phyloP scores from a whole-genome alignment of 2,888 invertebrate species.

The Parnassius orleans region DNA sequence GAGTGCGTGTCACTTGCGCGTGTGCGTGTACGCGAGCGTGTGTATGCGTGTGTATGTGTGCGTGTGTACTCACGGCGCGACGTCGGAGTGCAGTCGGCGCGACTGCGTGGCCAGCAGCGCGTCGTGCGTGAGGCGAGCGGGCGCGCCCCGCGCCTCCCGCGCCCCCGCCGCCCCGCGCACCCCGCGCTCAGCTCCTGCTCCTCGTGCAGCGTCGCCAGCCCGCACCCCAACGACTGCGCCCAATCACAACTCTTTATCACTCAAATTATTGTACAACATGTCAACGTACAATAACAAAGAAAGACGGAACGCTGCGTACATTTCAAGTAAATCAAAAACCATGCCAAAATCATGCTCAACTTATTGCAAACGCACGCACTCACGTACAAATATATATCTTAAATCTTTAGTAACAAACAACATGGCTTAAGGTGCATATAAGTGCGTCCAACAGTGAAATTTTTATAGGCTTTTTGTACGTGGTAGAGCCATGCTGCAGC shows the following conservation, averaged over 20 bases:
- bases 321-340: too few relatives aligned
- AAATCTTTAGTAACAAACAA: too few relatives aligned
- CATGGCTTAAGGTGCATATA: too few relatives aligned
- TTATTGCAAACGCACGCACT: too few relatives aligned
- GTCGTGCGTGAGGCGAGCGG: constrained; percentile 87
- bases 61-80: constrained; percentile 60
- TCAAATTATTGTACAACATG: too few relatives aligned
- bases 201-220: constrained; percentile 92
- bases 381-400: too few relatives aligned
- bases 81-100: constrained; percentile 84
- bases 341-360: too few relatives aligned
- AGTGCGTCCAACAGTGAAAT: too few relatives aligned
- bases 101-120: constrained; percentile 90
- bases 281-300: too few relatives aligned
- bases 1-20: background rate
- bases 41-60: constrained; percentile 10
- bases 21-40: constrained; percentile 1
- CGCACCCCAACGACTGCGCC: constrained; percentile 44
- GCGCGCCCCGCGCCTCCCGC: constrained; percentile 76
- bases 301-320: too few relatives aligned
- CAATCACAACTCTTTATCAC: background rate
- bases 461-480: too few relatives aligned
- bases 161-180: constrained; percentile 47
- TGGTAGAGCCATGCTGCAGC: too few relatives aligned
- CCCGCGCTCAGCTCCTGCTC: constrained; percentile 61